phyloP scores from a whole-genome alignment of 2,113 vertebrate species.

The Cyprinodon brontotheroides region DNA sequence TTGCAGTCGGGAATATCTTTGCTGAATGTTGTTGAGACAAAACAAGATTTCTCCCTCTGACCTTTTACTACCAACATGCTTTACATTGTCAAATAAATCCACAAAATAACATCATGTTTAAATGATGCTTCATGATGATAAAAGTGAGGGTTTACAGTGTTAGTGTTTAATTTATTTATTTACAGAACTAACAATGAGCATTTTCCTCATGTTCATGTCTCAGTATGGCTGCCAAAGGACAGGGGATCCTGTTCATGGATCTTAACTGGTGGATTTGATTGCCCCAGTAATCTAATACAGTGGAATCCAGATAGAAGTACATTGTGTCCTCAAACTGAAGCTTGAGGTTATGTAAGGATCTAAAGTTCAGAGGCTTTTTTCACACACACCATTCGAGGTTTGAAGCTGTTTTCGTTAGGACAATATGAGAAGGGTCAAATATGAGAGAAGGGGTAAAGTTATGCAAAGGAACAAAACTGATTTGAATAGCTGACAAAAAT shows the following conservation, averaged over 20 bases:
- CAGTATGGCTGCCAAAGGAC: slow-evolving; percentile 16
- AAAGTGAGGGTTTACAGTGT: background rate
- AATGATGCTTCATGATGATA: background rate
- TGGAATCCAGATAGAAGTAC: slow-evolving; percentile 37
- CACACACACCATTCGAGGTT: slow-evolving; percentile 11
- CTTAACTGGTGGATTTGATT: slow-evolving; percentile 25
- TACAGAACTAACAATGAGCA: slow-evolving; percentile 7
- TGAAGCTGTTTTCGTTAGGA: slow-evolving; percentile 15
- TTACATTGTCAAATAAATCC: slow-evolving; percentile 1
- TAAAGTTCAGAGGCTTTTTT: slow-evolving; percentile 31
- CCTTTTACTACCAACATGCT: background rate
- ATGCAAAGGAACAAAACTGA: background rate
- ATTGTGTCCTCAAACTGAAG: slow-evolving; percentile 23
- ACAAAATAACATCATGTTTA: background rate
- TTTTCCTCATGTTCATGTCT: background rate
- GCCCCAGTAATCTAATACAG: slow-evolving; percentile 26
- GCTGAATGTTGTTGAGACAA: background rate
- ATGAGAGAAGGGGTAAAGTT: background rate
- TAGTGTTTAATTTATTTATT: slow-evolving; percentile 1
- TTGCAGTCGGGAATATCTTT: background rate
- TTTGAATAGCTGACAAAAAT: background rate
- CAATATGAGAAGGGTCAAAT: background rate
- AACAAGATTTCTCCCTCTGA: background rate
- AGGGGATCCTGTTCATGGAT: slow-evolving; percentile 3
- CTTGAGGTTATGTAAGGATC: slow-evolving; percentile 36